Conservation (phyloP, 2,888 invertebrate genomes). For the Nemoura dubitans region DNA sequence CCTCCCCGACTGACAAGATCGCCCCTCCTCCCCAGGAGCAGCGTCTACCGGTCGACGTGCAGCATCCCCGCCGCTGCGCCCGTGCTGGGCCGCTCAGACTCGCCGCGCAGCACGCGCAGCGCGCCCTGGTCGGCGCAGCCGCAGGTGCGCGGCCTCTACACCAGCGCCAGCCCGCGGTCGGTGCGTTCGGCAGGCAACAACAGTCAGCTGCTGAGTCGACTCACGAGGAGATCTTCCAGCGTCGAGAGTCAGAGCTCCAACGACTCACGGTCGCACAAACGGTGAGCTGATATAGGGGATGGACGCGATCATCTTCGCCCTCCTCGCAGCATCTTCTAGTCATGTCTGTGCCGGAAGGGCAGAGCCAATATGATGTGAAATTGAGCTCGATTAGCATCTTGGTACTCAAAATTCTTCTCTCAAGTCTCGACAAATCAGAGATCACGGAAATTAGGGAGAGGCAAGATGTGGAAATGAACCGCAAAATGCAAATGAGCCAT, state of each 20-base stretch:
- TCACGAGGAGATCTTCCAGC: constrained; percentile 67
- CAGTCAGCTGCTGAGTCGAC: constrained; percentile 56
- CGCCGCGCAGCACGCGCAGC: constrained; percentile 82
- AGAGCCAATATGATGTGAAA: no score
- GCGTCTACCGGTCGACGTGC: constrained; percentile 64
- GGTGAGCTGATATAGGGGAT: constrained; percentile 40
- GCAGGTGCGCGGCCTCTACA: constrained; percentile 79
- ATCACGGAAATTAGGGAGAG: no score
- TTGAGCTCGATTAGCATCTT: no score
- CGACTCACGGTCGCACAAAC: constrained; percentile 76
- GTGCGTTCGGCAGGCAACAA: constrained; percentile 73
- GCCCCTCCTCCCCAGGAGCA: constrained; percentile 51
- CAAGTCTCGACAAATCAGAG: no score
- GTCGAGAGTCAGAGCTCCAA: constrained; percentile 91
- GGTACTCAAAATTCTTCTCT: no score
- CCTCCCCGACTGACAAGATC: not conserved
- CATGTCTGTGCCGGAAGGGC: not conserved
- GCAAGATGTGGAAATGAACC: no score
- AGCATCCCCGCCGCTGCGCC: constrained; percentile 61
- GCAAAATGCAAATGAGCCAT: no score
- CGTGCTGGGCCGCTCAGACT: constrained; percentile 55
- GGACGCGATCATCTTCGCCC: not conserved
- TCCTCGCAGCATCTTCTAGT: not conserved
- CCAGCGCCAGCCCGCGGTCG: constrained; percentile 82
- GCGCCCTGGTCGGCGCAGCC: constrained; percentile 78